A percentile compares a stretch with the other conserved stretches of the same genome.
Evolutionary conservation across 2,888 invertebrate species (phyloP).

Genomic region (Rhyacophila evoluta): DNA sequence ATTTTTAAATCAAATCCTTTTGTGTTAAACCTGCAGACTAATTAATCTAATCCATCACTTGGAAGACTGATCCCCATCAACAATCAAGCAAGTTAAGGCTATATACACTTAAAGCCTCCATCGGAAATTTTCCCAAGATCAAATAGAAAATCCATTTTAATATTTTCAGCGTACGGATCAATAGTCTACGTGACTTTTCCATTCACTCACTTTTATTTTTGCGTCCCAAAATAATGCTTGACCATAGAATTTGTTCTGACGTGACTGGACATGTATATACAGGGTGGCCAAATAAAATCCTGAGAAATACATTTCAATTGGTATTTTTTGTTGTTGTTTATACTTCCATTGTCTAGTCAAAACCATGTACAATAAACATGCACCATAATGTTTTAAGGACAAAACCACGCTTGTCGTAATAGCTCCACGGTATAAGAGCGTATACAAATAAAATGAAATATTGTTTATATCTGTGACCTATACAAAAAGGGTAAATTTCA

Average conservation of each 20-base stretch:
- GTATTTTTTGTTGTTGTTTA: no score
- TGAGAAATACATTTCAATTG: no score
- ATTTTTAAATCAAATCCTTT: no score
- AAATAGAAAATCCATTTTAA: not conserved
- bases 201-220: not conserved
- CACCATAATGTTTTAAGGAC: no score
- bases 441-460: no score
- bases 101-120: not conserved
- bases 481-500: no score
- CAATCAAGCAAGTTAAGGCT: not conserved
- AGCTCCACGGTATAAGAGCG: no score
- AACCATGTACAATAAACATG: no score
- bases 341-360: no score
- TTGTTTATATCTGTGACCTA: no score
- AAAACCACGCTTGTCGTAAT: no score
- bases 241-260: conserved; percentile 10
- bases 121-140: not conserved
- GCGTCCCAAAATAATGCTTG: not conserved
- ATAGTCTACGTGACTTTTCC: not conserved
- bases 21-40: no score
- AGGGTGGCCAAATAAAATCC: not conserved
- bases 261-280: not conserved
- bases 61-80: not conserved
- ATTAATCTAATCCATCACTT: not conserved
- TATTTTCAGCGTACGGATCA: not conserved